Evolutionary conservation across 2,888 invertebrate genomes (phyloP), one percentile per base, ranked within the genome.

Genomic region (Boloria selene): DNA sequence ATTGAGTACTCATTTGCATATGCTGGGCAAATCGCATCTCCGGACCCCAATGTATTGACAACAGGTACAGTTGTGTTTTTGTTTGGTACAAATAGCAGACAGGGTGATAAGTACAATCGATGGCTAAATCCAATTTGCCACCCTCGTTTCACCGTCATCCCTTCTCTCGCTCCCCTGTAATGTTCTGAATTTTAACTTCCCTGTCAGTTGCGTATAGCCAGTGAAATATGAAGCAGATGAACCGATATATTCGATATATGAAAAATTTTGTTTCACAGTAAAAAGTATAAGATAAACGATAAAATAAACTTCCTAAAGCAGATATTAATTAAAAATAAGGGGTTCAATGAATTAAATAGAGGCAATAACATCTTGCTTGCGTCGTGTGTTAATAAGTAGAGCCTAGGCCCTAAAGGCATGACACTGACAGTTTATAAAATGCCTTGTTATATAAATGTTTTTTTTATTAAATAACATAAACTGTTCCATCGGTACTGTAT

Each of bases 71-170:
- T 47, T 22, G 47, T 10, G 18, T 45, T 17, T 26, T 14, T 64
- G 51, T 55, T 53, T 13, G 38, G 47, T 13, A 53, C 49, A 42
- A 62, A 53, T 49, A 51, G 38, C 45, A 55, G 61, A 45, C 61
- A 53, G 63, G 59, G 62, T 42, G 65, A 44, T 62, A 47, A 68
- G 65, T 59, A 66, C 69, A 58, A 66, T 68, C 69, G 60, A 65
- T 62, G 50, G 52, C 53, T 66, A 73, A 75, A 79, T 80, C 76
- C 75, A 76, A 80, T 79, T 79, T 75, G 74, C 66, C 70, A 64
- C 72, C 69, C 62, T 70, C 70, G 63, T 53, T 65, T 18, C 65
- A 47, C 65, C 53, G 64, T 47, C 63, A 31, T 63, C 67, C 65
- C 59, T 10, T 26, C 64, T 50, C 61, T 31, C 62, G 16, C 38